Evolutionary conservation across 2,888 invertebrate species (phyloP).

Genomic region (Drosophila mimetica): DNA sequence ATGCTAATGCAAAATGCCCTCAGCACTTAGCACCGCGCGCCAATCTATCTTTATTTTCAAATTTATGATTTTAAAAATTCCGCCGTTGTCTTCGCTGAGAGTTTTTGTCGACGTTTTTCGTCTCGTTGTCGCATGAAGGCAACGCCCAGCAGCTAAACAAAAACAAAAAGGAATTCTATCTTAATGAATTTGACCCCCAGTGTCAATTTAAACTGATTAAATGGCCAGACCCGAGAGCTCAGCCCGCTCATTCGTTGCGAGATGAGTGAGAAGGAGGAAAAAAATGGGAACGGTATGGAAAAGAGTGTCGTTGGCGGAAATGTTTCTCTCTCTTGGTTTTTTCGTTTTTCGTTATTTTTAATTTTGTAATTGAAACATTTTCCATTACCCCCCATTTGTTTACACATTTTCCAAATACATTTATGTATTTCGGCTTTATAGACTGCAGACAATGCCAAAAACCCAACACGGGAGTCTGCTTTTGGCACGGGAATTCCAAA

Average conservation of each 20-base stretch:
- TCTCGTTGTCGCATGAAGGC: conserved; percentile 24
- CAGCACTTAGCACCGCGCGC: conserved; percentile 9
- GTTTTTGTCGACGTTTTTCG: conserved; percentile 3
- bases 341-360: conserved; percentile 11
- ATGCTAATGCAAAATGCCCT: conserved; percentile 33
- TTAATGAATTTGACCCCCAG: conserved; percentile 83
- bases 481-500: conserved; percentile 29
- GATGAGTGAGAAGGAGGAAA: conserved; percentile 1
- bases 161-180: conserved; percentile 68
- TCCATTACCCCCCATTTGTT: conserved; percentile 49
- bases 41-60: conserved; percentile 28
- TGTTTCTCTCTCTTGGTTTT: background rate
- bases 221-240: conserved; percentile 61
- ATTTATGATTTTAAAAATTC: conserved; percentile 48
- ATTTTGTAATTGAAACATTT: conserved; percentile 65
- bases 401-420: conserved; percentile 43
- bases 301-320: conserved; percentile 8
- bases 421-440: conserved; percentile 15
- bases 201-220: conserved; percentile 84
- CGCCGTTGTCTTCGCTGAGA: conserved; percentile 13
- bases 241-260: conserved; percentile 10
- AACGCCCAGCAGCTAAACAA: conserved; percentile 54
- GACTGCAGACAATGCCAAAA: conserved; percentile 13
- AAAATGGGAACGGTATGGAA: background rate
- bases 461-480: conserved; percentile 4